Conservation (phyloP, 1,140 invertebrate genomes). For the Trachymyrmex cornetzi region DNA sequence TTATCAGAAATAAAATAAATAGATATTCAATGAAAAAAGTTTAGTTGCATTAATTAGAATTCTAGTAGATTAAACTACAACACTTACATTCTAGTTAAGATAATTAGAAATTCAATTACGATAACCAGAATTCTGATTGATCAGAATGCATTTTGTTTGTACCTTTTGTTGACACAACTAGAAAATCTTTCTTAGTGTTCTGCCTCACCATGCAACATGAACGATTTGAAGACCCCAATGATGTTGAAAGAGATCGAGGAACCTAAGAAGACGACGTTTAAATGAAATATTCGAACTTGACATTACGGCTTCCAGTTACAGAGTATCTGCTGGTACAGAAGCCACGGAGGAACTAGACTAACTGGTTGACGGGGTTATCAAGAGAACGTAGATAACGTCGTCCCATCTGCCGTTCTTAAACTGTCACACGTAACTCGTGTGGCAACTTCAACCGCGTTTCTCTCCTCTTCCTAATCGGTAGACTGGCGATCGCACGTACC, state of each 20-base stretch:
- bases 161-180: no score
- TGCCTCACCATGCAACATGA: not conserved
- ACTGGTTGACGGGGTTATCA: constrained; percentile 30
- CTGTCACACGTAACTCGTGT: constrained; percentile 45
- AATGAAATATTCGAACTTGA: not conserved
- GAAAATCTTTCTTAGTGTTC: no score
- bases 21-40: not conserved
- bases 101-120: no score
- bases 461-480: constrained; percentile 55
- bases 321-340: not conserved
- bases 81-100: no score
- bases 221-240: constrained; percentile 15
- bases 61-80: no score
- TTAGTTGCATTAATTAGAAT: no score
- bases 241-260: constrained; percentile 12
- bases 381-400: constrained; percentile 31
- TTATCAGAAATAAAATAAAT: not conserved
- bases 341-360: not conserved
- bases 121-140: no score
- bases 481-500: constrained; percentile 15
- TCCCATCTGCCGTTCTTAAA: constrained; percentile 30
- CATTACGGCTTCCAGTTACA: constrained; percentile 38
- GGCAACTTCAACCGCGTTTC: constrained; percentile 20
- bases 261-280: not conserved
- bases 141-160: no score